Percentiles rank a stretch among this genome's conserved stretches.
Evolutionary conservation across 2,888 invertebrate genomes (phyloP).

Genomic region (Drosophila siamana): DNA sequence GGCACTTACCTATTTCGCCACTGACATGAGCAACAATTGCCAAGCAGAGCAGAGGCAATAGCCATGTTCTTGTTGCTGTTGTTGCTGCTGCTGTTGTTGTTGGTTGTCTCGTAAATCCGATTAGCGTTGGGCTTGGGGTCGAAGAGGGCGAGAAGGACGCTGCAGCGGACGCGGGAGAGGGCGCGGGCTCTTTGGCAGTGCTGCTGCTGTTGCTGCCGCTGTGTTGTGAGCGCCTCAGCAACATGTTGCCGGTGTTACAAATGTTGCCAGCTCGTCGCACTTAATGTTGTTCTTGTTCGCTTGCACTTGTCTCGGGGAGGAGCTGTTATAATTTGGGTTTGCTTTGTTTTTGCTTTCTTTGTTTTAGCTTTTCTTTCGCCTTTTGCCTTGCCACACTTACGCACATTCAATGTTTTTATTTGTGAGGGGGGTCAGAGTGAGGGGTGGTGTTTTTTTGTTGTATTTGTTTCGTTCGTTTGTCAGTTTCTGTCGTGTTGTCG

Average conservation of each 20-base stretch:
- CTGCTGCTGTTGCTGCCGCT: conserved; percentile 47
- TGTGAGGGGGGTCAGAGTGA: not conserved
- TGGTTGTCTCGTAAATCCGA: conserved; percentile 75
- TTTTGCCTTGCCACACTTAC: conserved; percentile 35
- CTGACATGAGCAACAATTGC: conserved; percentile 75
- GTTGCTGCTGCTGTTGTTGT: conserved; percentile 53
- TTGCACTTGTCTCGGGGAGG: conserved; percentile 26
- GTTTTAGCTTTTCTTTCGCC: conserved; percentile 16
- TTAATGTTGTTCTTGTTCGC: conserved; percentile 58
- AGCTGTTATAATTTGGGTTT: conserved; percentile 47
- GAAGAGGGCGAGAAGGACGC: not conserved
- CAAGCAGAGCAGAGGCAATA: conserved; percentile 76
- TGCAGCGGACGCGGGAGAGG: not conserved
- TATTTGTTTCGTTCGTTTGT: conserved; percentile 32
- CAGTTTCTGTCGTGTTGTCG: conserved; percentile 35
- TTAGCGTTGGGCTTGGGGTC: conserved; percentile 60
- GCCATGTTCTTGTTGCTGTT: conserved; percentile 43
- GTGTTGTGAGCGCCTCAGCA: conserved; percentile 61
- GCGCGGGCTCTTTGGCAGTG: conserved; percentile 11
- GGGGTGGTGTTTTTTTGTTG: too few species aligned
- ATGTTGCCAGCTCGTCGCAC: conserved; percentile 52
- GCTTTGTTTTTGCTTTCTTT: conserved; percentile 22
- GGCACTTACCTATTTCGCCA: conserved; percentile 80
- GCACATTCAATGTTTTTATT: conserved; percentile 45
- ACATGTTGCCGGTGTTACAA: conserved; percentile 63